Conservation (phyloP, 2,888 invertebrate species). For the Tortrix viridana region DNA sequence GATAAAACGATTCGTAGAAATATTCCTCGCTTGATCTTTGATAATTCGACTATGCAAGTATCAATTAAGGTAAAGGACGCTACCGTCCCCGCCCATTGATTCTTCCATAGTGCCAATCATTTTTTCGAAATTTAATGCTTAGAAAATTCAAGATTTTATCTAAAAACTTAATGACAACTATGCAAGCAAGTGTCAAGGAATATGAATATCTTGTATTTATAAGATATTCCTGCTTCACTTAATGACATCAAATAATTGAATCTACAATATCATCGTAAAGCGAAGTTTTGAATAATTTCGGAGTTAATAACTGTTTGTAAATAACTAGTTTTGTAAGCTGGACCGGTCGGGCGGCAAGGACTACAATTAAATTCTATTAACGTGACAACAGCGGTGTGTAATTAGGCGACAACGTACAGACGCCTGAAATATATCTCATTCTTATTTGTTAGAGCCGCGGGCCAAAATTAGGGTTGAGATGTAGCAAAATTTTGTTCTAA, state of each 20-base stretch:
- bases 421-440: slow-evolving; percentile 77
- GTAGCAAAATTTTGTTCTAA: background rate
- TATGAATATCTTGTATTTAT: too few relatives aligned
- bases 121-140: background rate
- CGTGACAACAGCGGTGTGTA: slow-evolving; percentile 68
- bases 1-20: slow-evolving; percentile 7
- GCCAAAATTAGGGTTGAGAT: slow-evolving; percentile 36
- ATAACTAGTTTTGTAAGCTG: slow-evolving; percentile 55
- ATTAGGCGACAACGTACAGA: slow-evolving; percentile 71
- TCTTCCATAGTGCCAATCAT: background rate
- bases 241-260: slow-evolving; percentile 34
- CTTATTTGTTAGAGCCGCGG: slow-evolving; percentile 63
- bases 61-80: too few relatives aligned
- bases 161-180: background rate
- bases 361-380: slow-evolving; percentile 80
- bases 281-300: slow-evolving; percentile 34
- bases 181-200: background rate
- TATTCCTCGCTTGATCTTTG: background rate
- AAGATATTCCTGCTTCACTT: background rate
- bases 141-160: background rate
- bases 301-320: slow-evolving; percentile 37
- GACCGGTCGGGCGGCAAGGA: slow-evolving; percentile 41
- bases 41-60: too few relatives aligned
- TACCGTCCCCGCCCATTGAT: too few relatives aligned
- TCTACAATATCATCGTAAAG: slow-evolving; percentile 27